Percentiles rank a stretch among this genome's conserved stretches.
Conservation (phyloP, 2,888 invertebrate genomes). For the Abscondita cerata region DNA sequence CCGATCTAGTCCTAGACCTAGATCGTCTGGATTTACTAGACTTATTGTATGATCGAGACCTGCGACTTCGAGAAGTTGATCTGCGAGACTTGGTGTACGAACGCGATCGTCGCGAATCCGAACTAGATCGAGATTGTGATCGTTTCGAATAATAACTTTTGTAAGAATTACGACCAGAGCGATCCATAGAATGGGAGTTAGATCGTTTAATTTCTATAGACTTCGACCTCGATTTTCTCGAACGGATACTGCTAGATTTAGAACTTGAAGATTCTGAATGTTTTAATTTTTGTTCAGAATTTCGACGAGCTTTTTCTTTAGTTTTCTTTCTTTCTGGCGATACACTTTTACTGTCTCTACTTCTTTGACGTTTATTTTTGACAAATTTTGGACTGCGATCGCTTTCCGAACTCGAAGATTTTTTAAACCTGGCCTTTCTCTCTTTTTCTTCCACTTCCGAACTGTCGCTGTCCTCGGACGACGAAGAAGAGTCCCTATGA, state of each 20-base stretch:
- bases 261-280: constrained; percentile 34
- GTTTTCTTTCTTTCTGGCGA: constrained; percentile 32
- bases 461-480: constrained; percentile 37
- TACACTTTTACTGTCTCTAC: constrained; percentile 28
- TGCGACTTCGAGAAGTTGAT: constrained; percentile 7
- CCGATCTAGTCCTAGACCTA: constrained; percentile 21
- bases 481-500: constrained; percentile 34
- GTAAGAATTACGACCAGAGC: constrained; percentile 5
- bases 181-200: constrained; percentile 13
- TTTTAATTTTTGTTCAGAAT: constrained; percentile 21
- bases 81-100: constrained; percentile 32
- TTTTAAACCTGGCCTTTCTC: constrained; percentile 28
- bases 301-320: constrained; percentile 30
- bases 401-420: constrained; percentile 39
- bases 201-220: constrained; percentile 17
- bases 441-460: constrained; percentile 23
- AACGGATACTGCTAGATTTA: constrained; percentile 34
- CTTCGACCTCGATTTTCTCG: constrained; percentile 34
- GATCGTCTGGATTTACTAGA: constrained; percentile 12
- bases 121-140: constrained; percentile 35
- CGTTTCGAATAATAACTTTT: constrained; percentile 27
- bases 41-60: constrained; percentile 12
- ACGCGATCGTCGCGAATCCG: constrained; percentile 31
- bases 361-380: constrained; percentile 34
- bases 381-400: constrained; percentile 37